Conservation (phyloP, 2,113 vertebrate genomes). For the Ornithorhynchus anatinus region DNA sequence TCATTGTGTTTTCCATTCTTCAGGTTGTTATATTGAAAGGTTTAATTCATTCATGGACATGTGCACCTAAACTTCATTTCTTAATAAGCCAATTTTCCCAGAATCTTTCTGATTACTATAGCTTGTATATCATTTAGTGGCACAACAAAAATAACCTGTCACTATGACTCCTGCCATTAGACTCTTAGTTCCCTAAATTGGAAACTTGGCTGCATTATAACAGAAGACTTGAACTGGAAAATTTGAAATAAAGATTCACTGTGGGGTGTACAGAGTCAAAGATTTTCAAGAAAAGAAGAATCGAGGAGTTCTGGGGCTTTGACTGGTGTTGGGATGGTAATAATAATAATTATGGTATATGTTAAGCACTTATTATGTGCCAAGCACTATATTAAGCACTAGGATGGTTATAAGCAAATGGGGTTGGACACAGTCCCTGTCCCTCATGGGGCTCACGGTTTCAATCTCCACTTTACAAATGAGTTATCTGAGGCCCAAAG, state of each 20-base stretch:
- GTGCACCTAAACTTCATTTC: conserved; percentile 11
- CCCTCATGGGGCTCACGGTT: too few relatives aligned
- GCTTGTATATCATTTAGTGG: not conserved
- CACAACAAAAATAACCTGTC: conserved; percentile 9
- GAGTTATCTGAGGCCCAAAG: too few relatives aligned
- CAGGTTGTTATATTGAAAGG: conserved; percentile 12
- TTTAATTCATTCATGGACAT: not conserved
- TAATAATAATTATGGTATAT: too few relatives aligned
- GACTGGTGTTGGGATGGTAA: too few relatives aligned
- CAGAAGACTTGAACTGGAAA: not conserved
- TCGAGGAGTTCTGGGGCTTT: too few relatives aligned
- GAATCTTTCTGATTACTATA: not conserved
- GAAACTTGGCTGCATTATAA: not conserved
- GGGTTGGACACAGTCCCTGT: too few relatives aligned
- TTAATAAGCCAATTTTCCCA: not conserved
- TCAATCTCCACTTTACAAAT: too few relatives aligned
- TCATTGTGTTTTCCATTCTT: conserved; percentile 15
- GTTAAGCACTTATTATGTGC: too few relatives aligned
- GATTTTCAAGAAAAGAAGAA: too few relatives aligned
- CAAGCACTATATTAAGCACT: too few relatives aligned
- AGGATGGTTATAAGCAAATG: too few relatives aligned
- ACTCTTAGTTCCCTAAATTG: not conserved
- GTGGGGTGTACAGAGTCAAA: too few relatives aligned
- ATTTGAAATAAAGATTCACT: not conserved
- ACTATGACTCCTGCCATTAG: not conserved